phyloP scores from a whole-genome alignment of 2,113 vertebrate genomes.

The Acrocephalus arundinaceus region DNA sequence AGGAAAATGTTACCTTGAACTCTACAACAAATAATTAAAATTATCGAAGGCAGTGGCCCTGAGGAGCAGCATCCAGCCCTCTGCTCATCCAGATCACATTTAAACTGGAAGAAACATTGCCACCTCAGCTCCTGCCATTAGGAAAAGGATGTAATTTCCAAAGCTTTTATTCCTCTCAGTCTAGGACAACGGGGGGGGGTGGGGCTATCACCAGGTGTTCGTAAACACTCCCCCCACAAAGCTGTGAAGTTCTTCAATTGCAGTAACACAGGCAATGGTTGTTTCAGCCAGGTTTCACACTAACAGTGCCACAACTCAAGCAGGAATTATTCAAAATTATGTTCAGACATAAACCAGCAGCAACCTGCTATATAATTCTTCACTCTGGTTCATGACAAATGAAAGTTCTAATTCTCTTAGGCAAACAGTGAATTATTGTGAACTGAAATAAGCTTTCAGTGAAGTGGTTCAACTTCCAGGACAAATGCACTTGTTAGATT shows the following conservation, averaged over 20 bases:
- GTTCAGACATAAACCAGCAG: not conserved
- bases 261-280: not conserved
- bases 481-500: not conserved
- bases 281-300: not conserved
- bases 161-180: not conserved
- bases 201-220: not conserved
- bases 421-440: not conserved
- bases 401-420: not conserved
- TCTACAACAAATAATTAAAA: not conserved
- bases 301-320: not conserved
- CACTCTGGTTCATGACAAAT: not conserved
- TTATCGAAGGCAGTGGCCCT: no score
- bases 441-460: not conserved
- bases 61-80: not conserved
- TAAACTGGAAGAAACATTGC: not conserved
- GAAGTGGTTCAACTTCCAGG: not conserved
- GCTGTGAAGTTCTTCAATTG: not conserved
- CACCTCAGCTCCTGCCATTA: not conserved
- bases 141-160: rapidly evolving
- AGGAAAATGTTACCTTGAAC: not conserved
- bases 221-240: not conserved
- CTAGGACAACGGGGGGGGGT: not conserved
- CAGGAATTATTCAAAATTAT: not conserved
- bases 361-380: not conserved
- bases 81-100: not conserved